A percentile compares a stretch with the other conserved stretches of the same genome.
Evolutionary conservation across 2,888 invertebrate species (phyloP).

Genomic region (Lycophotia porphyrea): DNA sequence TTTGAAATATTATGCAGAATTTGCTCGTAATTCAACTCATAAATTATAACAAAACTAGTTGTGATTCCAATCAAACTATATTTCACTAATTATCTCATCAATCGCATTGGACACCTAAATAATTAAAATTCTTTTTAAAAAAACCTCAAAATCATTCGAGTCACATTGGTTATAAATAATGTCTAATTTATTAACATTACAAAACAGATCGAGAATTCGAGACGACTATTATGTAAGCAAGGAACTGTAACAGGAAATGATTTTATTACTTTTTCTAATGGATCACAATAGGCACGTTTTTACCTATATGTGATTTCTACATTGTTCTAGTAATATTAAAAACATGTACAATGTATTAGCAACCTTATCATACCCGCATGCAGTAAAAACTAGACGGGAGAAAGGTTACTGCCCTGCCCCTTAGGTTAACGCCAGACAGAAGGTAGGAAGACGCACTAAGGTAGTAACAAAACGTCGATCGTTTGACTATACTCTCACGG

Average conservation of each 20-base stretch:
- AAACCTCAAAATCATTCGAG: conserved; percentile 18
- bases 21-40: conserved; percentile 28
- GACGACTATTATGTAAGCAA: conserved; percentile 9
- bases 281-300: conserved; percentile 29
- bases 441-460: conserved; percentile 11
- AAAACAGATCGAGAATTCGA: conserved; percentile 25
- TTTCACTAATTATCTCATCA: conserved; percentile 63
- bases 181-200: conserved; percentile 14
- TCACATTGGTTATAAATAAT: conserved; percentile 40
- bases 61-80: conserved; percentile 47
- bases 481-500: conserved; percentile 18
- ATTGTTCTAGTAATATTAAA: conserved; percentile 48
- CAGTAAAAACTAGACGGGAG: conserved; percentile 27
- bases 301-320: conserved; percentile 26
- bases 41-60: conserved; percentile 56
- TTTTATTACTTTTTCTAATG: conserved; percentile 38
- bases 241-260: conserved; percentile 25
- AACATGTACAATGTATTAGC: conserved; percentile 27
- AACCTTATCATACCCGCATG: conserved; percentile 46
- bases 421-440: conserved; percentile 28
- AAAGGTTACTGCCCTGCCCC: conserved; percentile 47
- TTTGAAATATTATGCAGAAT: conserved; percentile 19
- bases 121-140: conserved; percentile 14
- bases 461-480: conserved; percentile 5
- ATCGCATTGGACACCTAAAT: conserved; percentile 49